phyloP scores from a whole-genome alignment of 2,888 invertebrate species.

The Julus scanicus region DNA sequence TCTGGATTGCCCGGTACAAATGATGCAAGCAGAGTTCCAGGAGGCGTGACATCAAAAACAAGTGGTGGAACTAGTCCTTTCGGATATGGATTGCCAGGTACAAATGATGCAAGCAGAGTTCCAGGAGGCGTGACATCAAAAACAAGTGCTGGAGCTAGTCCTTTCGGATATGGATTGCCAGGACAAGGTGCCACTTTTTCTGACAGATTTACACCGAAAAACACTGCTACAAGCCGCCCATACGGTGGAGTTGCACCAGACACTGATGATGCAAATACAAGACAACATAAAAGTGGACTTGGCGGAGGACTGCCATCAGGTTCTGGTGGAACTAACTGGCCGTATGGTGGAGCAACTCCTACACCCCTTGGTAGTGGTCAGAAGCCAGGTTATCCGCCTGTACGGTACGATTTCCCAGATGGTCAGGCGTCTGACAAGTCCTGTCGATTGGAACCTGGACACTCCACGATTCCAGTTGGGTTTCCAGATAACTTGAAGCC shows the following conservation, averaged over 20 bases:
- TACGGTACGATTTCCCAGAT: neutral
- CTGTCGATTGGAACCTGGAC: slow-evolving; percentile 14
- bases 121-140: neutral
- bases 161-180: neutral
- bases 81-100: neutral
- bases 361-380: neutral
- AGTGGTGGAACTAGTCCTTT: neutral
- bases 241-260: neutral
- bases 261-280: neutral
- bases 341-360: neutral
- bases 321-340: neutral
- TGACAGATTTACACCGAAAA: neutral
- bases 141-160: neutral
- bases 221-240: neutral
- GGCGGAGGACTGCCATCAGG: neutral
- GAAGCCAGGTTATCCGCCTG: neutral
- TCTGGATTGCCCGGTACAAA: neutral
- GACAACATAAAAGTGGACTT: neutral
- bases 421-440: neutral
- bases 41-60: neutral
- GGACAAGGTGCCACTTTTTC: neutral
- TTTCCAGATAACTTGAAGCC: slow-evolving; percentile 55
- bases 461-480: neutral
- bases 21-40: neutral
- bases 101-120: neutral